Conservation (phyloP, 2,888 invertebrate genomes). For the Lamellibrachia columna region DNA sequence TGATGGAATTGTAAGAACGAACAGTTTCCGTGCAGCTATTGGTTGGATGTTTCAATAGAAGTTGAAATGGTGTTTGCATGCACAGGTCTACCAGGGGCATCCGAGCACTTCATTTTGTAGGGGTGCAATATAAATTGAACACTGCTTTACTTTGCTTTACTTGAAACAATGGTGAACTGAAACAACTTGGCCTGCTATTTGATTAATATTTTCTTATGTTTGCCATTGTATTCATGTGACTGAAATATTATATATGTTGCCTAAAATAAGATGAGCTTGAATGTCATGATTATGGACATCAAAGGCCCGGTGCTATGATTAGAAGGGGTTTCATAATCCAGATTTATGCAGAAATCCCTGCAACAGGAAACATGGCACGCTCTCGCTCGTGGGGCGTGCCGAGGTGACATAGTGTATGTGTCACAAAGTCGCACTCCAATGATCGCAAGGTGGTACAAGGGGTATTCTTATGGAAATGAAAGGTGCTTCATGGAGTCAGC, state of each 20-base stretch:
- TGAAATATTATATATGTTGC: background rate
- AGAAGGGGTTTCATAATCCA: constrained; percentile 16
- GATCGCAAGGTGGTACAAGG: background rate
- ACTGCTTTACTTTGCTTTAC: no score
- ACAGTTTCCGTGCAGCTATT: no score
- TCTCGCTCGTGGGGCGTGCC: background rate
- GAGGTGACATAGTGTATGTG: background rate
- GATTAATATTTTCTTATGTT: no score
- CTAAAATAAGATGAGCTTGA: background rate
- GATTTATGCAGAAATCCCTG: constrained; percentile 6
- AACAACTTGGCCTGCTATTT: no score
- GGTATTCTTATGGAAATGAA: constrained; percentile 16
- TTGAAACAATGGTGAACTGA: no score
- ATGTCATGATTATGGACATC: background rate
- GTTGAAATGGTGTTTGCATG: no score
- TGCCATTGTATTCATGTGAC: background rate
- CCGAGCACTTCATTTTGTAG: no score
- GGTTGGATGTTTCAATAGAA: no score
- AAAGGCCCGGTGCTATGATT: background rate
- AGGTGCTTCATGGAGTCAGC: constrained; percentile 12
- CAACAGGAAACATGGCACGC: background rate
- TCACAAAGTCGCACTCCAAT: constrained; percentile 1
- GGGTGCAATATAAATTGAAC: no score
- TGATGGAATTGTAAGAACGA: no score
- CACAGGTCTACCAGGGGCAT: no score